Percentiles rank a stretch among this genome's conserved stretches.
Evolutionary conservation across 2,888 invertebrate species (phyloP).

Genomic region (Drosophila nr. medialis): DNA sequence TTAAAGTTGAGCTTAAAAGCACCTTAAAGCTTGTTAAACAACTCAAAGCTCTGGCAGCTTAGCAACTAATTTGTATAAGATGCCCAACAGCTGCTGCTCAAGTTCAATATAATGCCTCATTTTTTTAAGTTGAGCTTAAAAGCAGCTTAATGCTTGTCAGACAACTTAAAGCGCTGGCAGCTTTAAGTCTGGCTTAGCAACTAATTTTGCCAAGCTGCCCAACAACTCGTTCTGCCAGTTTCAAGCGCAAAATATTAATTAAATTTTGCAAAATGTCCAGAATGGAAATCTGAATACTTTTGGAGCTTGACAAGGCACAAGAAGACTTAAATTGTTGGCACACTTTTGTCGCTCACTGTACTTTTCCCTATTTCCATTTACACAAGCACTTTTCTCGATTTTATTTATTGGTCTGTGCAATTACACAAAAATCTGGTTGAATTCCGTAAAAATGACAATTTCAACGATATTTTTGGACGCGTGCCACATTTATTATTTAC

Average conservation of each 20-base stretch:
- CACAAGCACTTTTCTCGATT: neutral
- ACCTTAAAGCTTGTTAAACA: neutral
- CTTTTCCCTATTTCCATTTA: neutral
- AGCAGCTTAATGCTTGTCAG: neutral
- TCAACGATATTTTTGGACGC: neutral
- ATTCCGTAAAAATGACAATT: neutral
- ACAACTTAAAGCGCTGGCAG: neutral
- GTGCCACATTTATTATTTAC: neutral
- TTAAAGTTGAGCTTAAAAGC: neutral
- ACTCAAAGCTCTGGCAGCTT: neutral
- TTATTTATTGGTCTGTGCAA: neutral
- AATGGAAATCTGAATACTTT: neutral
- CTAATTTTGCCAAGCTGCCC: neutral
- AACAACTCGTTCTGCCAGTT: neutral
- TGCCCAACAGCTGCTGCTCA: neutral
- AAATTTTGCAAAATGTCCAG: neutral
- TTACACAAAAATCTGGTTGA: neutral
- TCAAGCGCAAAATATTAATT: neutral
- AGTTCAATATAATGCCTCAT: neutral
- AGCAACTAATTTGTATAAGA: neutral
- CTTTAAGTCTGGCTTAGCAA: too few relatives aligned
- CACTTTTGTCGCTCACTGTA: neutral
- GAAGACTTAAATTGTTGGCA: neutral
- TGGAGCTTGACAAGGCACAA: neutral
- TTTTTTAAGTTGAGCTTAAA: neutral